Conservation (phyloP, 1,140 invertebrate genomes). For the Bombus superbus region DNA sequence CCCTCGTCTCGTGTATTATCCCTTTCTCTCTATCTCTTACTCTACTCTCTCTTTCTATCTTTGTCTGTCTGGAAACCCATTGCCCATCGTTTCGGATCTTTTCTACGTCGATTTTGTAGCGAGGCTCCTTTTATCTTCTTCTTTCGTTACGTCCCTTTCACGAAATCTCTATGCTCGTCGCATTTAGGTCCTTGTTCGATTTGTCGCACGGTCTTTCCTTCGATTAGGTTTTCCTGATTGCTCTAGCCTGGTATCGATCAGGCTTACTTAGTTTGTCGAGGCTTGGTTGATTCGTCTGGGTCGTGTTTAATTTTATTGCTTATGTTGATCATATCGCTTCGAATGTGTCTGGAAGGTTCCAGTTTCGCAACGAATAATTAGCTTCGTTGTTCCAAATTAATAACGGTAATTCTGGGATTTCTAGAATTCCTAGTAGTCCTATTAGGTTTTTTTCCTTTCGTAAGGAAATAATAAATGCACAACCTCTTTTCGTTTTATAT, state of each 20-base stretch:
- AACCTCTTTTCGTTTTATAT: too few species aligned
- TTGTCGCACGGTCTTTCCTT: neutral
- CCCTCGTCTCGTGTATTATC: slow-evolving; percentile 40
- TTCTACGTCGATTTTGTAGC: slow-evolving; percentile 16
- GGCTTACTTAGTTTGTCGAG: neutral
- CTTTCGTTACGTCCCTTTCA: neutral
- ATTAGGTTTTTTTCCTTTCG: too few species aligned
- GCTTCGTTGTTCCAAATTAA: too few species aligned
- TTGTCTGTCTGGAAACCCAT: neutral
- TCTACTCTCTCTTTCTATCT: neutral
- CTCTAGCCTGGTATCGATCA: neutral
- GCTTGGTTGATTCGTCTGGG: neutral
- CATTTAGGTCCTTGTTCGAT: neutral
- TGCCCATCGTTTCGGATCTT: neutral
- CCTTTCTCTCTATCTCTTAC: slow-evolving; percentile 14
- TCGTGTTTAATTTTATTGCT: neutral
- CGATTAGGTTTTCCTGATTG: neutral
- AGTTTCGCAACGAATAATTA: too few species aligned
- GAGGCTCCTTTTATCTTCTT: neutral
- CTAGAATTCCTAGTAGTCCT: too few species aligned
- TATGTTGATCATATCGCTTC: neutral
- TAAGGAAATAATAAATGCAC: too few species aligned
- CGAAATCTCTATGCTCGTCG: neutral
- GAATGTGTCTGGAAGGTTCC: too few species aligned
- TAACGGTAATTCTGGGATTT: too few species aligned